phyloP scores from a whole-genome alignment of 2,797 vertebrate species.

The Choloepus didactylus region DNA sequence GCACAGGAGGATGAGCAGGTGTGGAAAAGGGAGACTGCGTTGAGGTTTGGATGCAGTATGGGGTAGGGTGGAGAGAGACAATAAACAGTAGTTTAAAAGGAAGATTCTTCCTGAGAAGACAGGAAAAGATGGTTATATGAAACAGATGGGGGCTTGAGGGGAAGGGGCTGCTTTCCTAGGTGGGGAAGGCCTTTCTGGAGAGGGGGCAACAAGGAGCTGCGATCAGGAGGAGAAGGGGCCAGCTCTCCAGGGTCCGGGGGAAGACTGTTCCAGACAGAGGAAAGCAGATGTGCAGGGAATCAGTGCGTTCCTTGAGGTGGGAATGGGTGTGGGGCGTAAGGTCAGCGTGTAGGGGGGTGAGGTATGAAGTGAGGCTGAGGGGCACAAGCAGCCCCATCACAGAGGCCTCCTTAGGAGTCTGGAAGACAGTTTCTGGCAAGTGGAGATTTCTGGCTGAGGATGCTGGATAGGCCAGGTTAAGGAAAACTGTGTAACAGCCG shows the following conservation, averaged over 20 bases:
- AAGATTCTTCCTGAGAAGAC: background rate
- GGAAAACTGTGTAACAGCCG: background rate
- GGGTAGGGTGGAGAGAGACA: background rate
- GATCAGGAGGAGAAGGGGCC: background rate
- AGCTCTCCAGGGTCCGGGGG: background rate
- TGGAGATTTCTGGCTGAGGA: background rate
- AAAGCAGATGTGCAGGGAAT: background rate
- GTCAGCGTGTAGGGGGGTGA: background rate
- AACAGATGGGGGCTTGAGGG: background rate
- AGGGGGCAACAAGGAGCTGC: background rate
- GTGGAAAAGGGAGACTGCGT: background rate
- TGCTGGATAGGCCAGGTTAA: background rate
- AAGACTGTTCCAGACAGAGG: background rate
- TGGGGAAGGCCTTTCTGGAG: background rate
- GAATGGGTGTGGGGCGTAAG: background rate
- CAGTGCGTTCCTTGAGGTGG: background rate
- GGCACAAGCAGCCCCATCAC: background rate
- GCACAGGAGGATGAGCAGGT: background rate
- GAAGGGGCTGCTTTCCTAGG: background rate
- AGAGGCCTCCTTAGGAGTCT: background rate
- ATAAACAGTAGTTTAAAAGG: background rate
- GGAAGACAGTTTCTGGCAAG: background rate
- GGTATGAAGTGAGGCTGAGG: rapidly evolving
- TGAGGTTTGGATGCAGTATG: background rate
- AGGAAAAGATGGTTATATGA: no score